Percentiles rank a stretch among this genome's conserved stretches.
Evolutionary conservation across 2,797 vertebrate species (phyloP).

Genomic region (Ammospiza maritima): DNA sequence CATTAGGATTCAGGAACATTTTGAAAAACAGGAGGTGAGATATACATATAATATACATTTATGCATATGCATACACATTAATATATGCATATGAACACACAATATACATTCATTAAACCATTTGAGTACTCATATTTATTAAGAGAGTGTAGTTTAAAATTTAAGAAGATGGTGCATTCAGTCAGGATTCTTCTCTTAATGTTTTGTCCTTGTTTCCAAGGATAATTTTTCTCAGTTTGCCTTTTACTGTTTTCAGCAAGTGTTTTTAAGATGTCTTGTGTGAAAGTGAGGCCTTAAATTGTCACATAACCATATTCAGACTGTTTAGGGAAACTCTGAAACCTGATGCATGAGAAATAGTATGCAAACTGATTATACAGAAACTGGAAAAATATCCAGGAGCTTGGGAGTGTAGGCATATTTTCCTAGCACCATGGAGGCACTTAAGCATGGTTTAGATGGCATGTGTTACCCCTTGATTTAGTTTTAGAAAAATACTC

Average conservation of each 20-base stretch:
- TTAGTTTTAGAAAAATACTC: conserved; percentile 47
- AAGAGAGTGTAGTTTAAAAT: background rate
- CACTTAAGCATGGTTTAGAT: conserved; percentile 30
- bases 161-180: background rate
- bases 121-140: background rate
- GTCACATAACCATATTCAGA: background rate
- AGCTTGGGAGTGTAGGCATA: background rate
- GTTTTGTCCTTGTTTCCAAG: background rate
- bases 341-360: conserved; percentile 9
- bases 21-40: background rate
- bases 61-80: background rate
- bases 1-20: background rate
- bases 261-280: background rate
- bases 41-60: accelerated
- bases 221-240: background rate
- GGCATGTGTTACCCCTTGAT: conserved; percentile 18
- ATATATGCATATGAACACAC: background rate
- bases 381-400: conserved; percentile 12
- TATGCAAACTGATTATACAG: conserved; percentile 28
- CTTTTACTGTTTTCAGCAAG: background rate
- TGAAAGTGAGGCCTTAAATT: background rate
- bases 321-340: background rate
- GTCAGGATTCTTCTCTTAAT: background rate
- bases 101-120: background rate
- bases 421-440: conserved; percentile 5